Base-by-base conservation (phyloP, 2,113 vertebrate genomes). In the Thermophis baileyi region DNA sequence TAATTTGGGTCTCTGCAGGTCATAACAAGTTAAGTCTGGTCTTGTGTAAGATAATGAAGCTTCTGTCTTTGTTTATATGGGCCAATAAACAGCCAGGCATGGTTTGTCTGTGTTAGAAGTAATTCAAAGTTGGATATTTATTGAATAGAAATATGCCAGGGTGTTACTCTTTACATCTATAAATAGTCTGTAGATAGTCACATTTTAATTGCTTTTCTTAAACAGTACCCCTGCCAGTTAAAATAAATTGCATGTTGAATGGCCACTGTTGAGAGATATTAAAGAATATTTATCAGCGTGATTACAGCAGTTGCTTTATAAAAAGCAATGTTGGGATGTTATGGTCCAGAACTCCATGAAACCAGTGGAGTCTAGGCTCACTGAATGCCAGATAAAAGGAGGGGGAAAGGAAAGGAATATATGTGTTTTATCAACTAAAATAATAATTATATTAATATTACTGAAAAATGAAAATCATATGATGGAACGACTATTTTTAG, bases 131-230 rank as follows among this genome's bases (percentile, higher is more conserved):
- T 95, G 10, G 1, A 85, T 90, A 22, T 94, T 95, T 91, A 90
- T 49, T 87, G 63, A 91, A 47, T n/a, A 93, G 53, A 94, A 69
- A 50, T 91, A 93, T 25, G 93, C 35, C 5, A 91, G 40, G 44
- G 40, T 86, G 2, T 3, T 93, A 46, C 16, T 96, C 5, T 95
- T 97, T 94, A 92, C 14, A 93, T 88, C 94, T 93, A 87, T 86
- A n/a, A 96, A 54, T 53, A 93, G n/a, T 89, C 94, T 85, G 86
- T 46, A 22, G 93, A 46, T 18, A 94, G 51, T 85, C 40, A 20
- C 93, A 94, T 93, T 96, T 96, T 95, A 96, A 95, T 93, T 95
- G 10, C n/a, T 95, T 94, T 94, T 89, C 51, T 95, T 69, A 94
- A 55, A 93, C 10, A 93, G 7, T 55, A 95, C 81, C 90, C 53